Evolutionary conservation across 1,140 invertebrate species (phyloP), one percentile per base, ranked within the genome.

Genomic region (Mactra quadrangularis): DNA sequence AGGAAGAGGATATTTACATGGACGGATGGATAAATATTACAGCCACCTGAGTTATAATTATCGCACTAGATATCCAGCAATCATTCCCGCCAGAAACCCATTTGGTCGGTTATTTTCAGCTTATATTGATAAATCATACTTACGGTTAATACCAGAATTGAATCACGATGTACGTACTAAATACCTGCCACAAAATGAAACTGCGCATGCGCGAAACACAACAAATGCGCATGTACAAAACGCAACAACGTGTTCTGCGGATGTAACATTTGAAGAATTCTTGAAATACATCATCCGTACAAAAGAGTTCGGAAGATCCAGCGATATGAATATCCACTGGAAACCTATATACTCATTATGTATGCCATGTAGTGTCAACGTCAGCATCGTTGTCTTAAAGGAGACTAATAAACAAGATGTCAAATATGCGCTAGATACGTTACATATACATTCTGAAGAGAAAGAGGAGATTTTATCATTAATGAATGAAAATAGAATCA

Each of bases 391-490:
- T 15, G 75, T 62, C 0, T 77, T 78, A 55, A 64, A 78, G 33
- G 85, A 87, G 52, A 83, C 66, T 3, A 85, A 85, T 38, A 19
- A 33, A 17, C 15, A 52, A 52, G 85, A 87, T 33, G 27, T 52
- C 17, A 55, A 64, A 11, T 41, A 29, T 38, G 70, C 84, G 0
- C 62, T 82, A 6, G 9, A 50, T 15, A 11, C 17, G 25, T 31
- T 85, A n/a, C 45, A 52, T 15, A 53, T 81, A 19, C 38, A 59
- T 9, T 25, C 72, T 17, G 2, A 75, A 6, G n/a, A 70, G 38
- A 3, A 74, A 1, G 53, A 50, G 13, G 31, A 11, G 13, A 52
- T 55, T 1, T 19, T 17, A 19, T 1, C 38, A 15, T 17, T 31
- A 19, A 53, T 72, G 33, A 66, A 33, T 15, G 45, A 41, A 47